Percentiles rank a stretch among this genome's conserved stretches.
phyloP scores from a whole-genome alignment of 2,888 invertebrate species.

The Agonum fuliginosum region DNA sequence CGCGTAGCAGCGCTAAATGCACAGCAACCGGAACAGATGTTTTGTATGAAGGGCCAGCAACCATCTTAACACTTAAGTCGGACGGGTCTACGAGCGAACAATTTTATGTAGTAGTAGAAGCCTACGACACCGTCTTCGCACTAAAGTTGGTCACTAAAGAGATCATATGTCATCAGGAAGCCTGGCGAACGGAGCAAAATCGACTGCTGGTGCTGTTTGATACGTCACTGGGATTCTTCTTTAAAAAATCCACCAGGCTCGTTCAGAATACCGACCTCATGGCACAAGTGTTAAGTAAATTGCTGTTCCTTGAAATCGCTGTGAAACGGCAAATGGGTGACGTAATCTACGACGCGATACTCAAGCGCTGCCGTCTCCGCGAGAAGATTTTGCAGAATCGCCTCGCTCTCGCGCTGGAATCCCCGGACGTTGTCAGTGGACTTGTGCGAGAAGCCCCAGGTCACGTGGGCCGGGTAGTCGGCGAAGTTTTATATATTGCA shows the following conservation, averaged over 20 bases:
- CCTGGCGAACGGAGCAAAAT: slow-evolving; percentile 43
- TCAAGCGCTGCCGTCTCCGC: neutral
- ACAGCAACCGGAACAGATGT: slow-evolving; percentile 27
- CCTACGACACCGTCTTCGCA: slow-evolving; percentile 37
- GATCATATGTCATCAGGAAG: slow-evolving; percentile 5
- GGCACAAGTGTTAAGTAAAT: slow-evolving; percentile 26
- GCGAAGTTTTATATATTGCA: slow-evolving; percentile 39
- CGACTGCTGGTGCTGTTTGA: slow-evolving; percentile 42
- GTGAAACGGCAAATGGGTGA: slow-evolving; percentile 16
- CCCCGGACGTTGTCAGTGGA: slow-evolving; percentile 1
- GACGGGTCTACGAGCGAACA: neutral
- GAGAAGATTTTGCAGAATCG: too few species aligned
- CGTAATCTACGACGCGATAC: slow-evolving; percentile 47
- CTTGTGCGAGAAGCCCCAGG: slow-evolving; percentile 4
- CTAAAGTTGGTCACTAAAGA: neutral
- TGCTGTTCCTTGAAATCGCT: slow-evolving; percentile 35
- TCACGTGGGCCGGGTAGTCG: slow-evolving; percentile 18
- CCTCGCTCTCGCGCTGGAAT: too few species aligned
- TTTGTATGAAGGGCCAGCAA: slow-evolving; percentile 26
- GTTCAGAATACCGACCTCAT: slow-evolving; percentile 47
- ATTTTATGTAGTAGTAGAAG: slow-evolving; percentile 20
- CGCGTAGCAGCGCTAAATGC: neutral
- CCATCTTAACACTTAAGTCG: slow-evolving; percentile 6
- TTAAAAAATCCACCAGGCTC: neutral
- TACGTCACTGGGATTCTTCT: slow-evolving; percentile 18